These are phyloP conservation scores for Gymnobelideus leadbeateri DNA, from an alignment of 2,113 vertebrate genomes.

Conservation along the genomic window DNA sequence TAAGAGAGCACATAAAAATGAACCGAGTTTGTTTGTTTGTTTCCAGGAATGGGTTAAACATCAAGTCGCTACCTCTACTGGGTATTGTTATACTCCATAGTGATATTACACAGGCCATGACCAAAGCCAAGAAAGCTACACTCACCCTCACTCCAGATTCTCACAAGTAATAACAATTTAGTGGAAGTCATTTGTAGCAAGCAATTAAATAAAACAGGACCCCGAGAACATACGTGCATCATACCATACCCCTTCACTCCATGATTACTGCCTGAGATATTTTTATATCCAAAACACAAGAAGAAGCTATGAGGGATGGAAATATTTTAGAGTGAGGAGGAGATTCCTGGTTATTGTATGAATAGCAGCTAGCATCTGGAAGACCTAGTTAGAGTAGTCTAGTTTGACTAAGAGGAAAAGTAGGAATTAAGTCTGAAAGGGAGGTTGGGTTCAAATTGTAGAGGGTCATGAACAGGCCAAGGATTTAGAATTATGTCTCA, in stretches of 20 bases:
- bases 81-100: not conserved
- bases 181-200: not conserved
- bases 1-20: not conserved
- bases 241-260: not conserved
- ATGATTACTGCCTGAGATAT: not conserved
- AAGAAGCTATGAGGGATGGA: not conserved
- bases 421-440: not conserved
- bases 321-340: not conserved
- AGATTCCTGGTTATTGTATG: not conserved
- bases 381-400: not conserved
- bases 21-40: not conserved
- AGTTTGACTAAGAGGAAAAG: not conserved
- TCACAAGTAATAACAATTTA: not conserved
- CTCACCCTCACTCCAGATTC: not conserved
- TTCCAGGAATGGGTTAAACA: not conserved
- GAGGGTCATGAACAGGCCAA: not conserved
- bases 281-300: not conserved
- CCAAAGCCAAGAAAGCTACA: not conserved
- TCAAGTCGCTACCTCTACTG: not conserved
- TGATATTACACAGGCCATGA: not conserved
- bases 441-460: not conserved
- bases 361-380: not conserved
- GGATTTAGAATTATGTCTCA: not conserved
- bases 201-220: not conserved
- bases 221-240: not conserved